Base-by-base conservation (phyloP, 2,888 invertebrate species). In the Drosophila infuscata region DNA sequence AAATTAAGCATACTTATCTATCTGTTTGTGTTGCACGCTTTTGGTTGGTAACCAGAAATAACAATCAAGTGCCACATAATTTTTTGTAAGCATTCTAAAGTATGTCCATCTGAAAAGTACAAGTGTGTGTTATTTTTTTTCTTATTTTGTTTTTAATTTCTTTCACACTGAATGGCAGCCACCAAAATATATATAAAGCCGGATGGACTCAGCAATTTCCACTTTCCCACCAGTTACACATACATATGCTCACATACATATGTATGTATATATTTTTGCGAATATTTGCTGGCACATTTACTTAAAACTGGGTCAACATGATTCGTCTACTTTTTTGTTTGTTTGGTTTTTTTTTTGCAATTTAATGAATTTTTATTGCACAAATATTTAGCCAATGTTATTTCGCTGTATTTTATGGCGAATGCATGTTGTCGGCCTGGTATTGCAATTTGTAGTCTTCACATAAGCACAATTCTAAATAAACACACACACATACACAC, bases 281-380 rank as follows among this genome's bases (percentile, higher is more conserved):
- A 69, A 51, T 56, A 57, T 56, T 59, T 61, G 12, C 63, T 33
- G 53, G 66, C 38, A 48, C 52, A 57, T n/a, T 48, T 57, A 32
- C 48, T 64, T 52, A 54, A 57, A 74, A 85, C 69, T 75, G 56
- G 66, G 73, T 74, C 82, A 87, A 58, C 57, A 61, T 70, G 62
- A 29, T 73, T 63, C 56, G 43, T 68, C 70, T 56, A 52, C 65
- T 43, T 57, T 38, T 30, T 29, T 25, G 25, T 38, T 38, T 17
- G 15, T 36, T 60, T 25, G 25, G 38, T 53, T 64, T 36, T 15
- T 32, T 8, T 20, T 20, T 33, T 20, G 62, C 68, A 63, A 66
- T 64, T 63, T 73, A 75, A 73, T 76, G 74, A 54, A 88, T 74
- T 82, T 84, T 85, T 75, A 72, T 79, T 67, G 58, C 67, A 73